These are phyloP conservation scores for Drosophila fulvimacula DNA, from an alignment of 2,888 invertebrate species.

Conservation along the genomic window DNA sequence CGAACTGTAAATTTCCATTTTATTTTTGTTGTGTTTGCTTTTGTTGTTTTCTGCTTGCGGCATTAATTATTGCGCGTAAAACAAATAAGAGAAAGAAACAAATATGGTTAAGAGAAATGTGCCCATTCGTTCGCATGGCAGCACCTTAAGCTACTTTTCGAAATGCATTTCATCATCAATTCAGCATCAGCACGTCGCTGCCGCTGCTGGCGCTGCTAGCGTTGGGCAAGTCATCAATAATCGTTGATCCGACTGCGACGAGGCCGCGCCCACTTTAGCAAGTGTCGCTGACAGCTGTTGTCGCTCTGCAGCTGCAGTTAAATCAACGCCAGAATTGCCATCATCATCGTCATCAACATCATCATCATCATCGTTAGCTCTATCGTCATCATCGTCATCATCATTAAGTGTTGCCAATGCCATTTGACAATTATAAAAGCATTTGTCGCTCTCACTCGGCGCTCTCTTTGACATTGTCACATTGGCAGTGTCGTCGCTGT, in stretches of 20 bases:
- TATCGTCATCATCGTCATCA: slow-evolving; percentile 21
- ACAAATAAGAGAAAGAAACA: slow-evolving; percentile 24
- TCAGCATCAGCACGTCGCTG: slow-evolving; percentile 76
- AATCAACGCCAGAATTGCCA: slow-evolving; percentile 65
- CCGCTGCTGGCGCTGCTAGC: slow-evolving; percentile 35
- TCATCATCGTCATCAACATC: slow-evolving; percentile 37
- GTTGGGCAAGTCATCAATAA: slow-evolving; percentile 77
- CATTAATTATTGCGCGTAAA: slow-evolving; percentile 64
- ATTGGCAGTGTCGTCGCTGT: slow-evolving; percentile 23
- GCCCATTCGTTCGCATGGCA: slow-evolving; percentile 17
- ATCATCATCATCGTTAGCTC: slow-evolving; percentile 24
- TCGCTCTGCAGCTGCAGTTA: slow-evolving; percentile 55
- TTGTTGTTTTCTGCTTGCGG: slow-evolving; percentile 10
- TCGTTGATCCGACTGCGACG: slow-evolving; percentile 72
- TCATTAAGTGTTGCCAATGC: slow-evolving; percentile 61
- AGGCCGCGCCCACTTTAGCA: slow-evolving; percentile 60
- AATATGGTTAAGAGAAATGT: slow-evolving; percentile 15
- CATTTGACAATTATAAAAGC: slow-evolving; percentile 82
- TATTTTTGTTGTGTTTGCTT: no score
- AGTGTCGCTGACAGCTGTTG: slow-evolving; percentile 76
- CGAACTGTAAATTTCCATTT: slow-evolving; percentile 16
- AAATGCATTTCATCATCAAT: slow-evolving; percentile 81
- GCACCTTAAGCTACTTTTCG: slow-evolving; percentile 79
- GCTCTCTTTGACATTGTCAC: slow-evolving; percentile 62
- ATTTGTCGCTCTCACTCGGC: slow-evolving; percentile 66